Evolutionary conservation across 2,888 invertebrate genomes (phyloP).

Genomic region (Mesorhabditis belari): DNA sequence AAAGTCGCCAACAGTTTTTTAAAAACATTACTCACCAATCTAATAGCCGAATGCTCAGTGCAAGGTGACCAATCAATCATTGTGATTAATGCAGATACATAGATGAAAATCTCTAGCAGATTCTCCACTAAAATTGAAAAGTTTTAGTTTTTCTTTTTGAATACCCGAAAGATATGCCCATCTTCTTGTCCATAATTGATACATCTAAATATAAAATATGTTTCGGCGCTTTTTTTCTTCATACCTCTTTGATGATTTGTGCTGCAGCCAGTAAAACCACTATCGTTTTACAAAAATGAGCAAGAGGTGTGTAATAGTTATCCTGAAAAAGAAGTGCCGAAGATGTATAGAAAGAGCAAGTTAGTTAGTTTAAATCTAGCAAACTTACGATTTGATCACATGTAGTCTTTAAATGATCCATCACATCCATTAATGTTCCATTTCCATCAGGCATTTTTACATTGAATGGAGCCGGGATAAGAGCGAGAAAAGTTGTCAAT

Average conservation of each 20-base stretch:
- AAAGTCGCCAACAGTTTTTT: background rate
- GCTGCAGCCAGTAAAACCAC: slow-evolving; percentile 53
- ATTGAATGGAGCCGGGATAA: slow-evolving; percentile 45
- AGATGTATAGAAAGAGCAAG: background rate
- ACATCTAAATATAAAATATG: slow-evolving; percentile 48
- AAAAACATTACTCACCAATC: slow-evolving; percentile 45
- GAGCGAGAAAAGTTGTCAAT: slow-evolving; percentile 56
- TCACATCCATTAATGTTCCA: background rate
- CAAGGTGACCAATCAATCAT: slow-evolving; percentile 56
- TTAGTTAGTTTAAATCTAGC: background rate
- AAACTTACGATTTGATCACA: background rate
- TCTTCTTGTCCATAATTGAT: slow-evolving; percentile 56
- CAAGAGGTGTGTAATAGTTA: background rate
- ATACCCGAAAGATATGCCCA: slow-evolving; percentile 54
- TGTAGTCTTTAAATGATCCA: slow-evolving; percentile 3
- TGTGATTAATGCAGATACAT: slow-evolving; percentile 56
- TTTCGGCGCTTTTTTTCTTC: background rate
- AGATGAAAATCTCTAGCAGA: slow-evolving; percentile 58
- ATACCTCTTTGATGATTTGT: slow-evolving; percentile 56
- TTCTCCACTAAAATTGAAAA: slow-evolving; percentile 57
- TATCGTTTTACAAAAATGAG: slow-evolving; percentile 13
- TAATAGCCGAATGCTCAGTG: slow-evolving; percentile 53
- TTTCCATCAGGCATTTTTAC: slow-evolving; percentile 16
- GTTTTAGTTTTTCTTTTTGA: too few species aligned
- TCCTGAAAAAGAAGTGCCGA: background rate